Evolutionary conservation across 2,113 vertebrate species (phyloP), one percentile per base, ranked within the genome.

Genomic region (Bos taurus): DNA sequence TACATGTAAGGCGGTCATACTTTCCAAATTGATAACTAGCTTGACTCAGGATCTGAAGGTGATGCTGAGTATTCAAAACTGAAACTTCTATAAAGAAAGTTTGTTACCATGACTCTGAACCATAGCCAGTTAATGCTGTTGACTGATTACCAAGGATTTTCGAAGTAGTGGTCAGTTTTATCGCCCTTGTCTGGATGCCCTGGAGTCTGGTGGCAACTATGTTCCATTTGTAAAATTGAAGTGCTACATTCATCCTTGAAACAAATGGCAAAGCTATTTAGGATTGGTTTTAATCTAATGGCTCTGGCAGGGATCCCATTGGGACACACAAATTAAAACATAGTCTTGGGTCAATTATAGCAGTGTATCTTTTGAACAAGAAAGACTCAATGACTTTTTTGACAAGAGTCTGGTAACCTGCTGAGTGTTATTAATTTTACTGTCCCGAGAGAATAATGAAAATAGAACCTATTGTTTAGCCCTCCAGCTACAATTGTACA

Each of bases 221-320:
- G 48, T 5, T 36, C 80, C 48, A 82, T 95, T 95, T 97, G 64
- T 59, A 94, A 96, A 97, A 97, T 67, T 91, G 74, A 98, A 98
- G 90, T 84, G 80, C 74, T 77, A 3, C 5, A 9, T 92, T 96
- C 77, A 94, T 93, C 59, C 82, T 97, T 67, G 90, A 96, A 94
- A 96, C 64, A 85, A 96, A 95, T 97, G 94, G 62, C 74, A 88
- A 88, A 57, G 90, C 97, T 92, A 5, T 62, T 96, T 74, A 74
- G 71, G 92, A 83, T 89, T 74, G 71, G 57, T 96, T 94, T 97
- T 95, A 77, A 84, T 95, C 87, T 97, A 62, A 60, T 60, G 40
- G 40, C 87, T 81, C 57, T 92, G 95, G 92, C 74, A 87, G 87
- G 64, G 78, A 60, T 92, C 83, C 87, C 80, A 3, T 17, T 67